Evolutionary conservation across 2,888 invertebrate species (phyloP), one percentile per base, ranked within the genome.

Genomic region (Limnephilus marmoratus): DNA sequence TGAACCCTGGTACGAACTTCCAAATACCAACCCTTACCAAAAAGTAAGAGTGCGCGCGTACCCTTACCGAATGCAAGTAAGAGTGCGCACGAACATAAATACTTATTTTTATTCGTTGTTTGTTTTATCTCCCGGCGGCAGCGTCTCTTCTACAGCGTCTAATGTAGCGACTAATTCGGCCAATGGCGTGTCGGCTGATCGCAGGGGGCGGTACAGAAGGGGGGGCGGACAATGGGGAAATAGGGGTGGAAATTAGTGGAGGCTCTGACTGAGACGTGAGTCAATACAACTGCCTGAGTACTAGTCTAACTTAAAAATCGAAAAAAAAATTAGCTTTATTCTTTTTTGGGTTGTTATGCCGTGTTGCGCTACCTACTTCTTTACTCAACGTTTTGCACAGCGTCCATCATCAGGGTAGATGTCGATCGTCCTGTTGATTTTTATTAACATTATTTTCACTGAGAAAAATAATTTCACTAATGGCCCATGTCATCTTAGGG

Each of bases 151-250:
- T 1, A 41, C 34, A 31, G 37, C 37, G 29, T 34, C 83, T 91
- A 91, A 91, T 91, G 91, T 91, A 91, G 37, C 91, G 86, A 81
- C 68, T 91, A 80, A 91, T 91, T 91, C 91, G 91, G 91, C 91
- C 91, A 91, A 86, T 91, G 80, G 91, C 91, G 91, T 91, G 91
- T 68, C 45, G 85, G 91, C 18, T 68, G 68, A 90, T 83, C 41
- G 90, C 37, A n/a, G 49, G 15, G 90, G 34, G 45, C 49, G 80
- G 31, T 12, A 29, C 15, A 15, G 15, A 29, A 15, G 91, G 91
- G 49, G n/a, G 68, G 41, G n/a, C 29, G 41, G n/a, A 11, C 18
- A 83, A 83, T 37, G 11, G 24, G 68, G 9, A 83, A 37, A 83
- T 83, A 37, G 68, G 68, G 68, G 24, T 68, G 68, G n/a, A 68